Percentiles rank a stretch among this genome's conserved stretches.
phyloP scores from a whole-genome alignment of 1,140 invertebrate species.

The Helicorthomorpha holstii region DNA sequence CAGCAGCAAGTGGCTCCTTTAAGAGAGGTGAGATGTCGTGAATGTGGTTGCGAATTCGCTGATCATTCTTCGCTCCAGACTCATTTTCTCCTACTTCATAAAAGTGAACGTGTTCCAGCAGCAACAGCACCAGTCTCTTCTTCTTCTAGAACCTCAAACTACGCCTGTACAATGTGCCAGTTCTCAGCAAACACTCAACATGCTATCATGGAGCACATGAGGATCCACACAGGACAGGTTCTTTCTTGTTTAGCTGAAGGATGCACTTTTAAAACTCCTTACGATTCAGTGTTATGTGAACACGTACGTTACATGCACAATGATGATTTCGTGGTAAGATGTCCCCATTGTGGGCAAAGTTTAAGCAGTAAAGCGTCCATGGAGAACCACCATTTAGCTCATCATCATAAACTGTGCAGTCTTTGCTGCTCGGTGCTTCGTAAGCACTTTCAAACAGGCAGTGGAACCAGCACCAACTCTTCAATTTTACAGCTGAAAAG shows the following conservation, averaged over 20 bases:
- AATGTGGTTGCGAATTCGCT: constrained; percentile 33
- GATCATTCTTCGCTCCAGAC: constrained; percentile 30
- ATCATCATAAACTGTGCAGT: constrained; percentile 19
- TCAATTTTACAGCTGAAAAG: constrained; percentile 17
- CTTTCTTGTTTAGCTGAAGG: constrained; percentile 21
- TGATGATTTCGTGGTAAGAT: constrained; percentile 19
- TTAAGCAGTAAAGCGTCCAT: constrained; percentile 14
- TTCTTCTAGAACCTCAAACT: too few relatives aligned
- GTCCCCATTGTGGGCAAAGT: constrained; percentile 23
- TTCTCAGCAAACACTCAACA: constrained; percentile 24
- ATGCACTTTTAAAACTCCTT: constrained; percentile 20
- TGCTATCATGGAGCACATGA: constrained; percentile 31
- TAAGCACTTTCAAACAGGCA: constrained; percentile 15
- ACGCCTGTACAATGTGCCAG: constrained; percentile 27
- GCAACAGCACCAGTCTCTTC: too few relatives aligned
- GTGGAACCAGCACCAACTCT: constrained; percentile 6
- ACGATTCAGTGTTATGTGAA: constrained; percentile 18
- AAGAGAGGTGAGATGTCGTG: constrained; percentile 28
- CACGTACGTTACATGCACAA: constrained; percentile 19
- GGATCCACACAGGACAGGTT: constrained; percentile 25
- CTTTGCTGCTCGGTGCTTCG: constrained; percentile 19
- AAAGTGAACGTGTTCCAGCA: constrained; percentile 15
- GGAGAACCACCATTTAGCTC: constrained; percentile 19
- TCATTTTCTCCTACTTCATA: constrained; percentile 27
- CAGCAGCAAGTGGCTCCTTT: constrained; percentile 35